Percentiles rank a stretch among this genome's conserved stretches.
phyloP scores from a whole-genome alignment of 2,113 vertebrate genomes.

The Takifugu bimaculatus region DNA sequence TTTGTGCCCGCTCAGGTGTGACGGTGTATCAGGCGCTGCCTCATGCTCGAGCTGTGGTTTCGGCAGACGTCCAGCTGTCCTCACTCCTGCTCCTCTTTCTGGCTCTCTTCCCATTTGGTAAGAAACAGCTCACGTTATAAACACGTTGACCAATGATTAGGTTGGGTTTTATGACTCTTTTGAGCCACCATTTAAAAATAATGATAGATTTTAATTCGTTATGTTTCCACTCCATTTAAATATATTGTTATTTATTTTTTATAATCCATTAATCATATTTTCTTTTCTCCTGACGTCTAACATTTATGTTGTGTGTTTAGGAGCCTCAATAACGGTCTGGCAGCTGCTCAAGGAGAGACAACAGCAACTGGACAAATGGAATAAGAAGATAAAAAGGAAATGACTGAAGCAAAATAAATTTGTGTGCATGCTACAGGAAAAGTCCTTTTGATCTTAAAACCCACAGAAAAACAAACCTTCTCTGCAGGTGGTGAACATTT shows the following conservation, averaged over 20 bases:
- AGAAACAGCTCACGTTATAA: conserved; percentile 37
- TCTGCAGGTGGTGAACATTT: too few relatives aligned
- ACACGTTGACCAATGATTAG: too few relatives aligned
- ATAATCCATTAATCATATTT: too few relatives aligned
- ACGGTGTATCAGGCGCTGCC: conserved; percentile 80
- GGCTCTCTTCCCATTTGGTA: conserved; percentile 79
- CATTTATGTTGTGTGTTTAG: conserved; percentile 32
- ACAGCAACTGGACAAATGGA: conserved; percentile 52
- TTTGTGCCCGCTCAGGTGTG: conserved; percentile 69
- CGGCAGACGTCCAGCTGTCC: conserved; percentile 68
- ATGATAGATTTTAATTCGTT: too few relatives aligned
- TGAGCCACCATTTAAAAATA: too few relatives aligned
- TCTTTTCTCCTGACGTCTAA: too few relatives aligned
- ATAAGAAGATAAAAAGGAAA: conserved; percentile 59
- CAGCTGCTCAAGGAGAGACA: conserved; percentile 64
- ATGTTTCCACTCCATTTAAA: too few relatives aligned
- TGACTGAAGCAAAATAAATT: conserved; percentile 23
- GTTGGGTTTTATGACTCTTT: too few relatives aligned
- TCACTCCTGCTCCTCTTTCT: conserved; percentile 79
- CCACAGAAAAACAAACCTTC: too few relatives aligned
- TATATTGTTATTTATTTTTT: too few relatives aligned
- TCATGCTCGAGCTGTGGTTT: conserved; percentile 65
- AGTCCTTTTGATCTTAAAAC: too few relatives aligned
- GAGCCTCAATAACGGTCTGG: conserved; percentile 56
- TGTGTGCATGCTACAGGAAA: too few relatives aligned